Conservation (phyloP, 2,888 invertebrate genomes). For the Troides helena region DNA sequence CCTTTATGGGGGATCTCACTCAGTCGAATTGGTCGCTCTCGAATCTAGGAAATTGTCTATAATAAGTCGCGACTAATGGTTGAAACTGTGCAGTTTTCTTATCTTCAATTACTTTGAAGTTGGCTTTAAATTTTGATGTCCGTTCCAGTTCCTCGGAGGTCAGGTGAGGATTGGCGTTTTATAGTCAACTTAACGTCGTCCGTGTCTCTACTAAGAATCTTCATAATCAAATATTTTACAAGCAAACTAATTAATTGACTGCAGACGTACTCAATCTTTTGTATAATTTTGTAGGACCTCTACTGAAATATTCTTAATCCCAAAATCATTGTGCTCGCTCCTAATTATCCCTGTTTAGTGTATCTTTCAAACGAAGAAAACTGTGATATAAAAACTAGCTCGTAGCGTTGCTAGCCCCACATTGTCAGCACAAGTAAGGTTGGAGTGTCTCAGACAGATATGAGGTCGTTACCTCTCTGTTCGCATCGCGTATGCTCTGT, state of each 20-base stretch:
- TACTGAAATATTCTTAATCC: no score
- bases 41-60: constrained; percentile 65
- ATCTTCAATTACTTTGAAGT: constrained; percentile 51
- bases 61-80: constrained; percentile 64
- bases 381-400: no score
- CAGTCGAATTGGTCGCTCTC: constrained; percentile 67
- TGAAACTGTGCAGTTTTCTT: constrained; percentile 55
- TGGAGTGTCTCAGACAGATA: constrained; percentile 8
- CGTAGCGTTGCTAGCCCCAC: no score
- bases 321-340: no score
- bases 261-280: no score
- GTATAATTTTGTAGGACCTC: no score
- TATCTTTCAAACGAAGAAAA: no score
- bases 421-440: no score
- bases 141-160: constrained; percentile 38
- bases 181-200: constrained; percentile 32
- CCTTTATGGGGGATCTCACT: constrained; percentile 70
- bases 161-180: constrained; percentile 32
- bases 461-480: constrained; percentile 16
- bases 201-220: background rate
- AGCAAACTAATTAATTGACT: no score
- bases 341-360: no score
- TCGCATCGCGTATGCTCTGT: constrained; percentile 33
- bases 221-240: no score
- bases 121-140: constrained; percentile 57